Conservation (phyloP, 1,140 invertebrate genomes). For the Pygmarrhopalites habei region DNA sequence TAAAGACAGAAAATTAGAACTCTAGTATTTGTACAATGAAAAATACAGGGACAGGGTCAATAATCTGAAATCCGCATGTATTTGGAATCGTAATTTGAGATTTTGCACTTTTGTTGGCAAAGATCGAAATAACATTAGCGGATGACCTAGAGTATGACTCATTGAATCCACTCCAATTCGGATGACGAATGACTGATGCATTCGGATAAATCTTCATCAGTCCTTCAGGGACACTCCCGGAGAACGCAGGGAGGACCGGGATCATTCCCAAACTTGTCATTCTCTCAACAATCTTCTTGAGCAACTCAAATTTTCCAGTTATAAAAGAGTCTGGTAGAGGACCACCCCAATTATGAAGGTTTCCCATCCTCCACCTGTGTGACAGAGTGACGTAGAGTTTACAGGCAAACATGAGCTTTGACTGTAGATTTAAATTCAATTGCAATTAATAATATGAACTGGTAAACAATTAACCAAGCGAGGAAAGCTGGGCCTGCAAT, state of each 20-base stretch:
- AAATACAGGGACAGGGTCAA: too few species aligned
- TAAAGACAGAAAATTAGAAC: too few species aligned
- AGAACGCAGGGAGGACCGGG: slow-evolving; percentile 81
- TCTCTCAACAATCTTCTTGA: slow-evolving; percentile 63
- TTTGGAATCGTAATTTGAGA: too few species aligned
- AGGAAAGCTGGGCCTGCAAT: slow-evolving; percentile 90
- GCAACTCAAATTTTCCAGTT: slow-evolving; percentile 56
- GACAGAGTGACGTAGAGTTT: not conserved
- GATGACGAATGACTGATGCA: slow-evolving; percentile 55
- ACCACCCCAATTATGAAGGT: slow-evolving; percentile 81
- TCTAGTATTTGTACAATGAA: too few species aligned
- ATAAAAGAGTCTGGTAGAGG: slow-evolving; percentile 67
- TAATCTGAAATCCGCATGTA: too few species aligned
- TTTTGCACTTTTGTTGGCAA: too few species aligned
- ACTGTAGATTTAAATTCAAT: not conserved
- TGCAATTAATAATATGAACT: not conserved
- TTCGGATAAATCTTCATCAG: slow-evolving; percentile 64
- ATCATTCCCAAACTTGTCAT: slow-evolving; percentile 78
- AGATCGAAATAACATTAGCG: too few species aligned
- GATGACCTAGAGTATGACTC: slow-evolving; percentile 49
- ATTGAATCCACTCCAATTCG: slow-evolving; percentile 67
- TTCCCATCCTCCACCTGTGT: slow-evolving; percentile 82
- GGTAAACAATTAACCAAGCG: too few species aligned
- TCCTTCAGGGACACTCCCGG: slow-evolving; percentile 74
- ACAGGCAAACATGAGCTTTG: not conserved